phyloP scores from a whole-genome alignment of 2,888 invertebrate genomes.

The Tetragnatha montana region DNA sequence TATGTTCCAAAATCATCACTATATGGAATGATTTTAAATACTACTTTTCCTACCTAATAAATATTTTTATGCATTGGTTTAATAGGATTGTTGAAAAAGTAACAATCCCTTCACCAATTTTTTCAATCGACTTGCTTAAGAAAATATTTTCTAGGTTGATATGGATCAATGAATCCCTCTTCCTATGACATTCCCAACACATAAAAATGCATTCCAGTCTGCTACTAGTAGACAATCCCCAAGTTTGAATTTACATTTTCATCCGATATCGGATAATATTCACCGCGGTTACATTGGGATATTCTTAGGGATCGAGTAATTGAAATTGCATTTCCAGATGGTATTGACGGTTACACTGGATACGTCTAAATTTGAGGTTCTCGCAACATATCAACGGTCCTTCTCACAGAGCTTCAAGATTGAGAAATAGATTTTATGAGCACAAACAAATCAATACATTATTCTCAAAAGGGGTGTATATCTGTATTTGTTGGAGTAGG shows the following conservation, averaged over 20 bases:
- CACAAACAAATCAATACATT: conserved; percentile 42
- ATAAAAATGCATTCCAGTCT: not conserved
- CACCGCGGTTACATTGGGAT: conserved; percentile 2
- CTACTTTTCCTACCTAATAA: too few species aligned
- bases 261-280: not conserved
- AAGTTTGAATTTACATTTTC: conserved; percentile 12
- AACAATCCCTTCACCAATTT: not conserved
- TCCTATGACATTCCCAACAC: not conserved
- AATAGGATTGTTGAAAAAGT: too few species aligned
- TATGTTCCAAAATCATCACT: too few species aligned
- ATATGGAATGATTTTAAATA: too few species aligned
- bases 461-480: conserved; percentile 5
- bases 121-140: not conserved
- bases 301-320: conserved; percentile 11
- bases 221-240: not conserved
- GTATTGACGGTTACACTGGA: conserved; percentile 21
- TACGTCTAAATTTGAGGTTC: conserved; percentile 32
- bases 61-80: too few species aligned
- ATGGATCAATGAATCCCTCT: not conserved
- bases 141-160: not conserved
- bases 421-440: conserved; percentile 65
- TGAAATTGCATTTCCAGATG: conserved; percentile 48
- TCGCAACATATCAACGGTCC: conserved; percentile 43
- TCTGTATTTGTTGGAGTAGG: conserved; percentile 20
- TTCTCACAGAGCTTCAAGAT: conserved; percentile 29